These are phyloP conservation scores for Crotalus horridus DNA, from an alignment of 2,113 vertebrate species.

Conservation along the genomic window DNA sequence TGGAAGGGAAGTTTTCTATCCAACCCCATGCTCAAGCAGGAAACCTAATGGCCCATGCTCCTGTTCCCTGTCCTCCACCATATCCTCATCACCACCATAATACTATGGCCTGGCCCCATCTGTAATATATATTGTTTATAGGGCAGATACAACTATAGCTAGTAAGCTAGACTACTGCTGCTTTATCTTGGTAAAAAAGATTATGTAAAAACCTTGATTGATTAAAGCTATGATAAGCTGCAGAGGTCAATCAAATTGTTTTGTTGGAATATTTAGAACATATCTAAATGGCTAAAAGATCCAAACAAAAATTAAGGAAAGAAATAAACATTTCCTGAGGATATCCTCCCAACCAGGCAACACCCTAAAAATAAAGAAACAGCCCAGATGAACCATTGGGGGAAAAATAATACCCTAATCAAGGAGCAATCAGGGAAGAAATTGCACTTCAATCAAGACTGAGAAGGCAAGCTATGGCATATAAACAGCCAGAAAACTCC, in stretches of 20 bases:
- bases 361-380: background rate
- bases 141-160: background rate
- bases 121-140: background rate
- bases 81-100: background rate
- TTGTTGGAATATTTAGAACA: background rate
- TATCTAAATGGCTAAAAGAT: background rate
- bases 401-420: background rate
- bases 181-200: background rate
- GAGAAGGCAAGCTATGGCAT: background rate
- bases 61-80: background rate
- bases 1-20: background rate
- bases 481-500: background rate
- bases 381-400: background rate
- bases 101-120: background rate
- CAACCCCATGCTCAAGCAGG: background rate
- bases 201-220: background rate
- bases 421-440: background rate
- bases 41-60: background rate
- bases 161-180: background rate
- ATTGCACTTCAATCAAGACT: background rate
- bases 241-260: background rate
- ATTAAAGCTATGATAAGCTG: background rate
- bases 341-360: background rate
- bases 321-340: background rate
- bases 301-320: background rate